Evolutionary conservation across 2,113 vertebrate genomes (phyloP).

Genomic region (Chloebia gouldiae): DNA sequence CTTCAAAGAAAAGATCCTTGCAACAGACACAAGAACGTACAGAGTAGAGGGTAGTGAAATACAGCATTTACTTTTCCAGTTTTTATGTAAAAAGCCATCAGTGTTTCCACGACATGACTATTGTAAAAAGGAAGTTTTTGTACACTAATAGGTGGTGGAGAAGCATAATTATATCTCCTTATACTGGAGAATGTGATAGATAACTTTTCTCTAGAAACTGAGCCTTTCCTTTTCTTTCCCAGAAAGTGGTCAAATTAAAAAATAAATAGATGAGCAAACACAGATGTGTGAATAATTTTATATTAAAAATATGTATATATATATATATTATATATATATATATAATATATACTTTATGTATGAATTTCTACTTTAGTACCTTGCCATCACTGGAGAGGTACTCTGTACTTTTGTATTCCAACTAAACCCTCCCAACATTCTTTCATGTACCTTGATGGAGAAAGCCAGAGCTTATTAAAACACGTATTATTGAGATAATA

Average conservation of each 20-base stretch:
- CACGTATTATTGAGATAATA: not conserved
- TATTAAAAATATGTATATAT: not conserved
- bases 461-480: not conserved
- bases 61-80: slow-evolving; percentile 34
- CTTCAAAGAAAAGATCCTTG: slow-evolving; percentile 50
- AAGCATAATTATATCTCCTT: not conserved
- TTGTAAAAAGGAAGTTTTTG: not conserved
- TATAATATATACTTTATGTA: not conserved
- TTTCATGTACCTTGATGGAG: not conserved
- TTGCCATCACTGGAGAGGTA: not conserved
- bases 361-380: not conserved
- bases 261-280: not conserved
- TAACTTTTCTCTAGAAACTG: not conserved
- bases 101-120: not conserved
- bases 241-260: not conserved
- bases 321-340: too few relatives aligned
- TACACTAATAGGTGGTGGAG: not conserved
- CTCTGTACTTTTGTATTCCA: not conserved
- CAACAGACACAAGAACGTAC: not conserved
- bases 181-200: not conserved
- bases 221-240: not conserved
- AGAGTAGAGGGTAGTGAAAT: slow-evolving; percentile 11
- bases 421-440: not conserved
- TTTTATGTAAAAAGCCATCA: not conserved
- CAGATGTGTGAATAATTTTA: not conserved